Evolutionary conservation across 2,888 invertebrate species (phyloP).

Genomic region (Cataglyphis rosenhaueri): DNA sequence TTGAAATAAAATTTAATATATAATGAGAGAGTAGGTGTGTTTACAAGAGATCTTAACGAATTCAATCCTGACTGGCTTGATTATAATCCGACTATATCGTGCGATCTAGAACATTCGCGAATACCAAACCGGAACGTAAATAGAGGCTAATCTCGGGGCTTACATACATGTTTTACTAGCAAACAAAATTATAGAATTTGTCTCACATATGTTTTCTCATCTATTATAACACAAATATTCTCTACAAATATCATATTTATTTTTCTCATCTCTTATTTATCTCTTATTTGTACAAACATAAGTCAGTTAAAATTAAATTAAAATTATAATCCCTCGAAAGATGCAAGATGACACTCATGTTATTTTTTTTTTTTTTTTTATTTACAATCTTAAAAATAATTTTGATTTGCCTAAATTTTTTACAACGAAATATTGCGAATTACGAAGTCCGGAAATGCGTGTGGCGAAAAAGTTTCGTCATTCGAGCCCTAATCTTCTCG

Average conservation of each 20-base stretch:
- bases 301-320: not conserved
- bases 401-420: not conserved
- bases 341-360: not conserved
- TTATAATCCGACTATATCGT: slow-evolving; percentile 6
- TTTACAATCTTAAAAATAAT: not conserved
- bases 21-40: not conserved
- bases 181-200: not conserved
- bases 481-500: not conserved
- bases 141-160: slow-evolving; percentile 1
- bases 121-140: not conserved
- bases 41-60: not conserved
- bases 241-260: not conserved
- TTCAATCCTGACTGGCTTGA: not conserved
- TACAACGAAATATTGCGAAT: not conserved
- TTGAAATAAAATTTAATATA: not conserved
- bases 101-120: not conserved
- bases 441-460: not conserved
- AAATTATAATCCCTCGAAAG: slow-evolving; percentile 7
- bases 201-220: not conserved
- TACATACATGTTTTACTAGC: not conserved
- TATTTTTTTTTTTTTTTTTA: not conserved
- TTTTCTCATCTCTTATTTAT: not conserved
- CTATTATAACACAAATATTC: not conserved
- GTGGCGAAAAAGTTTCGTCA: not conserved
- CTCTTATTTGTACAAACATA: not conserved